phyloP scores from a whole-genome alignment of 1,140 invertebrate genomes.

The Archivesica marissinica region DNA sequence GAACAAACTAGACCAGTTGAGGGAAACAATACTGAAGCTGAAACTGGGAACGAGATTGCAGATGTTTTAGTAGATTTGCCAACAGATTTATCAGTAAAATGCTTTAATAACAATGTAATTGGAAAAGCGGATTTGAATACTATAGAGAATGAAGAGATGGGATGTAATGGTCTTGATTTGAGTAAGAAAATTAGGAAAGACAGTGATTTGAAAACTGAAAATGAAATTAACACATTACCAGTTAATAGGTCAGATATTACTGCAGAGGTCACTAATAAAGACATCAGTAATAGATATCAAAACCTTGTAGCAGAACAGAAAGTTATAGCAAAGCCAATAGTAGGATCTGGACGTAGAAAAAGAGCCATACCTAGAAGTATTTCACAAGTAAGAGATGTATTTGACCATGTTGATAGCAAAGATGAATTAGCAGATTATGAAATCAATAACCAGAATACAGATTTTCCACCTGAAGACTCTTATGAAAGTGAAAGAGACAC shows the following conservation, averaged over 20 bases:
- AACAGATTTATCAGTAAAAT: conserved; percentile 11
- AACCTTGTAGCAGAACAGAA: neutral
- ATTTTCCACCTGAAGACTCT: conserved; percentile 69
- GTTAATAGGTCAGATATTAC: neutral
- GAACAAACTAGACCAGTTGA: neutral
- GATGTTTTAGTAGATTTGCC: neutral
- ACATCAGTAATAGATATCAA: neutral
- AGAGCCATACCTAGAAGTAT: conserved; percentile 71
- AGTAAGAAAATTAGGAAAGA: neutral
- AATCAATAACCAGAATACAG: conserved; percentile 75
- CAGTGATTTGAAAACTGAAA: neutral
- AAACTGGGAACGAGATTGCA: neutral
- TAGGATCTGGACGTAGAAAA: conserved; percentile 63
- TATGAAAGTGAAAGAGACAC: conserved; percentile 56
- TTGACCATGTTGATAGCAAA: conserved; percentile 66
- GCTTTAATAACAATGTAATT: conserved; percentile 51
- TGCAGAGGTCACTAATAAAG: neutral
- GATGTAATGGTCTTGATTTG: conserved; percentile 19
- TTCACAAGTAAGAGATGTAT: conserved; percentile 65
- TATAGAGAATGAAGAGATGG: neutral
- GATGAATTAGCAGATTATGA: conserved; percentile 74
- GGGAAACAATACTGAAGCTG: neutral
- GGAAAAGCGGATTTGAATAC: conserved; percentile 51
- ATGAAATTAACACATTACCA: neutral
- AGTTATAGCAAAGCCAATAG: neutral